Base-by-base conservation (phyloP, 2,888 invertebrate genomes). In the Autographa gamma region DNA sequence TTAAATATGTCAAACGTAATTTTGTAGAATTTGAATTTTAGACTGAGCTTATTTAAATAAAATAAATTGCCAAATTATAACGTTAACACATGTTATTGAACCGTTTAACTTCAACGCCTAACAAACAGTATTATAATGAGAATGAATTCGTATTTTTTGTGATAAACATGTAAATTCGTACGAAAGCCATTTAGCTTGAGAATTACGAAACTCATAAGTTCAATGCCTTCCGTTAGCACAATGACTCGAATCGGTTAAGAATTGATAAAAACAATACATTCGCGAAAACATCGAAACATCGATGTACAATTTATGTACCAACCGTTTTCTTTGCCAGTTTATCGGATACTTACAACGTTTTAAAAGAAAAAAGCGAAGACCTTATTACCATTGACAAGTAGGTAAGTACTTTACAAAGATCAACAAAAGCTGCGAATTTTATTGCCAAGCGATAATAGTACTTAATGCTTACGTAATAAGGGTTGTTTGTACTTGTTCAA, bases 381-480 rank as follows among this genome's bases (percentile, higher is more conserved):
- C 79, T 76, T 85, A 86, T 85, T 85, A 78, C 82, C 75, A 80
- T 83, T 76, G 86, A 88, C 86, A 86, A 85, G 82, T 79, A 74
- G 86, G 87, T 86, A 86, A 85, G 82, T 79, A 74, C 70, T 76
- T 56, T 69, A 76, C 77, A 79, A 71, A 32, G 18, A 60, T 14
- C 65, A 54, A 54, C 52, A 66, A 71, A 65, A 62, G 66, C 59
- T 60, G 60, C 68, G 58, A 61, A 70, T 64, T 70, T 11, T 60
- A 62, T 32, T 16, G 59, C n/a, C 31, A 64, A 72, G 60, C 68
- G 43, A 68, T 80, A 72, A 14, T 81, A 63, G 70, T 34, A 13
- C 78, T 74, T 85, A 81, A 7, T 0, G 0, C 3, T 0, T 0
- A 31, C 8, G 13, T 19, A 72, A 80, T 86, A 88, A 73, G 74